Conservation (phyloP, 2,888 invertebrate species). For the Leuctra nigra region DNA sequence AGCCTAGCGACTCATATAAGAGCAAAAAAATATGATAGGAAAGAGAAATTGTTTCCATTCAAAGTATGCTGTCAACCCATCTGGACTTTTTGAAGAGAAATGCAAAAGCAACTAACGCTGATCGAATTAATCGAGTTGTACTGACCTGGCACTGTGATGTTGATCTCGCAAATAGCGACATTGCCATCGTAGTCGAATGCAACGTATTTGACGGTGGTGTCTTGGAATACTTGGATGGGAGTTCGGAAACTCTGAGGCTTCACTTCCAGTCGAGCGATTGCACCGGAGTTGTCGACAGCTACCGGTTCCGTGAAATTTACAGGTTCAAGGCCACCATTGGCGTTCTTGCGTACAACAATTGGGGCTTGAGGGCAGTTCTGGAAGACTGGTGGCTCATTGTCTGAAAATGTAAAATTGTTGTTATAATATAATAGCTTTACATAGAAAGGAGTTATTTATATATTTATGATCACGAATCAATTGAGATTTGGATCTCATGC, state of each 20-base stretch:
- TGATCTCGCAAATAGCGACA: slow-evolving; percentile 94
- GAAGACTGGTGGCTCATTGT: slow-evolving; percentile 94
- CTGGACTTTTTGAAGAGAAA: too few species aligned
- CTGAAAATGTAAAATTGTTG: slow-evolving; percentile 38
- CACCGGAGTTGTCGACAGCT: slow-evolving; percentile 92
- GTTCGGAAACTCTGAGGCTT: slow-evolving; percentile 88
- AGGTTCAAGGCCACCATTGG: slow-evolving; percentile 81
- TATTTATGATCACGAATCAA: background rate
- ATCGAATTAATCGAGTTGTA: slow-evolving; percentile 22
- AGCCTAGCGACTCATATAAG: too few species aligned
- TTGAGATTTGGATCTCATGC: background rate
- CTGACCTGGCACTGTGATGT: slow-evolving; percentile 77
- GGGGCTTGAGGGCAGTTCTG: slow-evolving; percentile 94
- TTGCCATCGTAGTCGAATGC: slow-evolving; percentile 98
- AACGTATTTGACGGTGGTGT: slow-evolving; percentile 88
- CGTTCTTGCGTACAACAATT: slow-evolving; percentile 80
- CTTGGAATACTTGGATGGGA: slow-evolving; percentile 80
- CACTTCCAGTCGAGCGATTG: slow-evolving; percentile 86
- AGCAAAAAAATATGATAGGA: too few species aligned
- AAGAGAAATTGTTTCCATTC: too few species aligned
- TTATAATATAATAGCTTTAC: background rate
- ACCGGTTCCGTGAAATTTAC: slow-evolving; percentile 91
- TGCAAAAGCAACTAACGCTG: too few species aligned
- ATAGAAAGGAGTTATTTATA: background rate
- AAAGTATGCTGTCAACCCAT: too few species aligned